Evolutionary conservation across 35 echinoderm and acorn worm species (phyloP).

Genomic region (Eucidaris tribuloides): DNA sequence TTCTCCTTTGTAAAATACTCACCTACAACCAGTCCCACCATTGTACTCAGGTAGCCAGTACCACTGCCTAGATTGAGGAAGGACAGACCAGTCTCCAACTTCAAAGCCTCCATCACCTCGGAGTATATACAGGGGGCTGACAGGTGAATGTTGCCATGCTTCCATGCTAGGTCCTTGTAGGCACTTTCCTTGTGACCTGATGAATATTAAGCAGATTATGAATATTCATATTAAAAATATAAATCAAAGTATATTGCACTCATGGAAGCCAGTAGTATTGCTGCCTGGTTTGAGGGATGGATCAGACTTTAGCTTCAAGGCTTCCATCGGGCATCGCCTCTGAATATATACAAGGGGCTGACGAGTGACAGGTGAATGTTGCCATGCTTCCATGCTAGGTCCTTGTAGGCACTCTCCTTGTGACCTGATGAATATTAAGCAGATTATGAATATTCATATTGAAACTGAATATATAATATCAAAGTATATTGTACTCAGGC

Average conservation of each 20-base stretch:
- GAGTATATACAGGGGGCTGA: conserved; percentile 99
- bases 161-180: conserved; percentile 95
- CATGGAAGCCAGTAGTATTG: too few species aligned
- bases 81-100: conserved; percentile 81
- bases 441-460: too few species aligned
- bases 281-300: too few species aligned
- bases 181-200: conserved; percentile 95
- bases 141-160: conserved; percentile 97
- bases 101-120: conserved; percentile 91
- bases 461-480: too few species aligned
- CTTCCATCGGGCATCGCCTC: conserved; percentile 99
- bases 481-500: too few species aligned
- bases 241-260: too few species aligned
- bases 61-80: conserved; percentile 97
- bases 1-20: too few species aligned
- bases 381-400: conserved; percentile 92
- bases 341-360: conserved; percentile 98
- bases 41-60: conserved; percentile 90
- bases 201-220: too few species aligned
- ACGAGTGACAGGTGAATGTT: conserved; percentile 96
- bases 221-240: too few species aligned
- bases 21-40: conserved; percentile 93
- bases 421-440: too few species aligned
- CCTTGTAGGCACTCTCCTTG: conserved; percentile 98
- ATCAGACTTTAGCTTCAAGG: conserved; percentile 56